phyloP scores from a whole-genome alignment of 2,797 vertebrate species.

The Mus minutoides region DNA sequence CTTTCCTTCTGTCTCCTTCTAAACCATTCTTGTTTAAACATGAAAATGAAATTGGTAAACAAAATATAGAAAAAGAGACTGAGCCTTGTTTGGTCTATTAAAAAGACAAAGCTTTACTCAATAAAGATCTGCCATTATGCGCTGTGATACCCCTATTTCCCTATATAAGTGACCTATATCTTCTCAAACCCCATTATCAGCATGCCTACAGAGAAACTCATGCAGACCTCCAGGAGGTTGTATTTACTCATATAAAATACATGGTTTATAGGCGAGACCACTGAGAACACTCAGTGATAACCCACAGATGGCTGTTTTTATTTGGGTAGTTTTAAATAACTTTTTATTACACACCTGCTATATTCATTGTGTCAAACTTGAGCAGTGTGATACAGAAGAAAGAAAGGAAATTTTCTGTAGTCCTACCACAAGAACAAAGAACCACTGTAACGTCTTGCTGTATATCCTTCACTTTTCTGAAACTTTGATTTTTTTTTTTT shows the following conservation, averaged over 20 bases:
- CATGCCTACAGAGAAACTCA: neutral
- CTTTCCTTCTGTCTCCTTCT: conserved; percentile 29
- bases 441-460: conserved; percentile 17
- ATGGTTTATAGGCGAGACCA: neutral
- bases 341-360: conserved; percentile 4
- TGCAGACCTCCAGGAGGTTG: neutral
- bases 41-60: conserved; percentile 47
- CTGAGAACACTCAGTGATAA: conserved; percentile 30
- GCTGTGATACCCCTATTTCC: neutral
- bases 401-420: neutral
- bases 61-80: conserved; percentile 22
- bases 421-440: conserved; percentile 11
- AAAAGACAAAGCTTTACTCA: conserved; percentile 40
- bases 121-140: neutral
- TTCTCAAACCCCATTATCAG: neutral
- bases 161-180: neutral
- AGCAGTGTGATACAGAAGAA: neutral
- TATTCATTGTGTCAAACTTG: conserved; percentile 18
- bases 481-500: conserved; percentile 43
- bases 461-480: conserved; percentile 30
- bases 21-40: conserved; percentile 48
- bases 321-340: conserved; percentile 28
- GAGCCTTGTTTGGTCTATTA: neutral
- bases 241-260: neutral
- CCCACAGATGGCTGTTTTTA: neutral